Evolutionary conservation across 2,888 invertebrate genomes (phyloP), one percentile per base, ranked within the genome.

Genomic region (Unio pictorum): DNA sequence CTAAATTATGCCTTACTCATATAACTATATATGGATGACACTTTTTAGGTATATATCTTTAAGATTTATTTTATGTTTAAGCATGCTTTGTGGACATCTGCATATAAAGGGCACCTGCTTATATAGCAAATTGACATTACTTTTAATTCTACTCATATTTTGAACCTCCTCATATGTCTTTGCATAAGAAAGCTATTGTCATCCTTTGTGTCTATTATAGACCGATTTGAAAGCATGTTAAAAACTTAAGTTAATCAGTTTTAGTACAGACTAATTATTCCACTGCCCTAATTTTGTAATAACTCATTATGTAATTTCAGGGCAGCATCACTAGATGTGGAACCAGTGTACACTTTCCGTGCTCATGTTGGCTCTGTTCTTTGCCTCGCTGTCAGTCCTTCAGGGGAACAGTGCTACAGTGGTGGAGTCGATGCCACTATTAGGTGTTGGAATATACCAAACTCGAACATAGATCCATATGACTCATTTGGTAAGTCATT

Each of bases 261-360:
- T 23, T 26, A 58, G 59, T 23, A 58, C 26, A 58, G 18, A 58
- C 17, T 26, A 58, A 58, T 58, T 58, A 17, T 58, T 23, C 7
- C 23, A 23, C 26, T 58, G 18, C 8, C 59, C 3, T 58, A 58
- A 26, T 11, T n/a, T 1, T 58, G 18, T 58, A 23, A 26, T 26
- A 58, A 23, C 11, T 58, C 8, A 58, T 8, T 68, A 57, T 71
- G 73, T 74, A 1, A 63, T 72, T 78, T 68, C 84, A 93, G 93
- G 76, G 85, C 89, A 30, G 87, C 89, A 5, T 97, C 97, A 68
- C 92, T 98, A 79, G 99, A 99, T 91, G 97, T 99, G 77, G 99
- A 99, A 92, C 99, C 99, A 67, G 93, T 99, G 73, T 99, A 99
- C 91, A 99, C 99, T 81, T 99, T 99, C 93, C 94, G 99, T 82